Evolutionary conservation across 1,140 invertebrate genomes (phyloP).

Genomic region (Mercenaria mercenaria): DNA sequence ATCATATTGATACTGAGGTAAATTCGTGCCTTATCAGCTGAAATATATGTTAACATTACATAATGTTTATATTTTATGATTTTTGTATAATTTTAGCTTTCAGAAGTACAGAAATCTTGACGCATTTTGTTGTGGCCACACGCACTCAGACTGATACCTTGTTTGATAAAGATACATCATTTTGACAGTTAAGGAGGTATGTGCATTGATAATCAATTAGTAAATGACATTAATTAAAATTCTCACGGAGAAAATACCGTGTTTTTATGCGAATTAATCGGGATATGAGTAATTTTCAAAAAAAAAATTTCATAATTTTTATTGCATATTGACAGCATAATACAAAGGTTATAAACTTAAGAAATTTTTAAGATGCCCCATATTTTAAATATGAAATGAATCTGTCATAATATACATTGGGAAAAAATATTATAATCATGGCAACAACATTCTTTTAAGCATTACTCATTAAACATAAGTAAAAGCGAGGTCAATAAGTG

Average conservation of each 20-base stretch:
- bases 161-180: constrained; percentile 30
- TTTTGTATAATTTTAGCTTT: constrained; percentile 26
- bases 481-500: too few relatives aligned
- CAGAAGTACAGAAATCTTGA: not conserved
- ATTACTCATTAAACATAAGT: not conserved
- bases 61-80: constrained; percentile 38
- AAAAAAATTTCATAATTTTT: too few relatives aligned
- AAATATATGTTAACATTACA: constrained; percentile 6
- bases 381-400: constrained; percentile 18
- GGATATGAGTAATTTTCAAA: constrained; percentile 38
- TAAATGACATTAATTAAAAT: constrained; percentile 44
- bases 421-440: not conserved
- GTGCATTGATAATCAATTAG: constrained; percentile 51
- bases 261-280: constrained; percentile 21
- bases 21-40: constrained; percentile 1
- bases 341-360: constrained; percentile 9
- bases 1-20: constrained; percentile 6
- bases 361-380: constrained; percentile 1
- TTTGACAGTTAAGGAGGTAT: constrained; percentile 40
- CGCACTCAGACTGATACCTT: not conserved
- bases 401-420: not conserved
- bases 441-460: not conserved
- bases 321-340: not conserved
- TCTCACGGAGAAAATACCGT: not conserved
- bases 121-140: not conserved